Base-by-base conservation (phyloP, 2,797 vertebrate species). In the Aplochiton taeniatus region DNA sequence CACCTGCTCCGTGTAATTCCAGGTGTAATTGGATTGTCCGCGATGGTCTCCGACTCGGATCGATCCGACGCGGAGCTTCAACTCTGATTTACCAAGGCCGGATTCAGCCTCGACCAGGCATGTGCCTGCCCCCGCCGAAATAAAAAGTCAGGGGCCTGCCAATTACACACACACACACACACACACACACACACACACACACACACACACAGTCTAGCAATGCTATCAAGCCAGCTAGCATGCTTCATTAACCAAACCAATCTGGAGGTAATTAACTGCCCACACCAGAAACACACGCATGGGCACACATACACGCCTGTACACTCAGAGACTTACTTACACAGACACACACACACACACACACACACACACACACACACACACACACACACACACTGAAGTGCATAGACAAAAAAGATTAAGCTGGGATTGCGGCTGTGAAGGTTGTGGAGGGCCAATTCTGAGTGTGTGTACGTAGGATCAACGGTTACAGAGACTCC, bases 241-340 rank as follows among this genome's bases (percentile, higher is more conserved):
- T 68, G 89, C 86, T 91, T 91, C 89, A 93, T 93, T 92, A 91
- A 86, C 82, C 89, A 90, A 89, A 91, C 86, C 90, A 89, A 91
- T 91, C 86, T 86, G 75, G 78, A 85, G 85, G 81, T 91, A 90
- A 92, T 91, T 92, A 93, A 85, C 85, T 87, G 82, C 79, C 82
- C 83, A 71, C 74, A 74, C 58, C 75, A 83, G 71, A 79, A 49
- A 81, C 66, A 80, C 65, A 56, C 13, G 19, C 64, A 61, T 9
- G 42, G 43, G 65, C 19, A 19, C 41, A 57, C 31, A 11, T n/a
- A n/a, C n/a, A n/a, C n/a, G n/a, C n/a, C n/a, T n/a, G n/a, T n/a
- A n/a, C n/a, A n/a, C n/a, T n/a, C n/a, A n/a, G n/a, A n/a, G n/a
- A n/a, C n/a, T n/a, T n/a, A n/a, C n/a, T n/a, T n/a, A n/a, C n/a